These are phyloP conservation scores for Valencia hispanica DNA, from an alignment of 2,797 vertebrate genomes.

Conservation along the genomic window DNA sequence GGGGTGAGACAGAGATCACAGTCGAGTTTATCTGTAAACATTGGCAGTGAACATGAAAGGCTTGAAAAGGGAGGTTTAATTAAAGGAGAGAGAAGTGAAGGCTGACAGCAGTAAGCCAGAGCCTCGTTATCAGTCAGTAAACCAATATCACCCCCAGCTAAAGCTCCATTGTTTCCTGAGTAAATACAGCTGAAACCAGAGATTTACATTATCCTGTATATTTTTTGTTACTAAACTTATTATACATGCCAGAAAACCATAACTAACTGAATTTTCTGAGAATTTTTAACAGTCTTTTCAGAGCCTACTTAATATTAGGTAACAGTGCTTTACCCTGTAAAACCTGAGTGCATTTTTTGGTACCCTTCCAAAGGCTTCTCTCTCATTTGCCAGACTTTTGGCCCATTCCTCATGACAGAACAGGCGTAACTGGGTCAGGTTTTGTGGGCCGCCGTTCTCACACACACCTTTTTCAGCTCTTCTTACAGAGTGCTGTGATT, in stretches of 20 bases:
- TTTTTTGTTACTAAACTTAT: neutral
- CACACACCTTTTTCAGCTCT: neutral
- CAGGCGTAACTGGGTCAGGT: neutral
- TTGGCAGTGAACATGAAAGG: constrained; percentile 3
- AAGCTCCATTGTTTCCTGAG: constrained; percentile 9
- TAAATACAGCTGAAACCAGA: neutral
- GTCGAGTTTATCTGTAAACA: constrained; percentile 12
- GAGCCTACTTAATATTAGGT: neutral
- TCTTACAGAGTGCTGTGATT: neutral
- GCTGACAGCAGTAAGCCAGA: constrained; percentile 39
- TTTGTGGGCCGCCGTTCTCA: neutral
- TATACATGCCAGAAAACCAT: neutral
- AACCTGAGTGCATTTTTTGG: neutral
- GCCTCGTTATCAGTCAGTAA: constrained; percentile 21
- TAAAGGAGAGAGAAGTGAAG: constrained; percentile 42
- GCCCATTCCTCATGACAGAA: neutral
- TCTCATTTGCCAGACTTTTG: too few relatives aligned
- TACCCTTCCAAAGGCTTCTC: neutral
- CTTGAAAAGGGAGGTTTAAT: constrained; percentile 42
- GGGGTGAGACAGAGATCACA: constrained; percentile 19
- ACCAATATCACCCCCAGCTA: constrained; percentile 45
- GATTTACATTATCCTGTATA: neutral
- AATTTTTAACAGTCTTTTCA: neutral
- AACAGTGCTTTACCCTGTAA: neutral
- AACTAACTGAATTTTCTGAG: neutral